Percentiles rank a stretch among this genome's conserved stretches.
These are phyloP conservation scores for Sebastes variabilis DNA, from an alignment of 2,797 vertebrate species.

Conservation along the genomic window DNA sequence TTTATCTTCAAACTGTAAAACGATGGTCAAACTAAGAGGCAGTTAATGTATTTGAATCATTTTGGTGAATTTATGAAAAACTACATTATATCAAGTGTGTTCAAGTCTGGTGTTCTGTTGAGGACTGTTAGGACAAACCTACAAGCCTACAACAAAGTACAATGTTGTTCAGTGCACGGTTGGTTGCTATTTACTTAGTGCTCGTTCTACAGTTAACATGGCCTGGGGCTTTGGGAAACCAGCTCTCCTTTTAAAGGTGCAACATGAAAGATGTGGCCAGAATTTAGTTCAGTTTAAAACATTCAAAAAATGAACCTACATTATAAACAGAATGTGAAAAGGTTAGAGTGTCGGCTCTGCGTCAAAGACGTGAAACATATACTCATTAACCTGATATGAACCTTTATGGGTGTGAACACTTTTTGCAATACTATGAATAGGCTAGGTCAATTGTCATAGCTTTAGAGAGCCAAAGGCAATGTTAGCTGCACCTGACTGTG, in stretches of 20 bases:
- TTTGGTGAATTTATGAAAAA: neutral
- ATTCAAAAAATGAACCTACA: neutral
- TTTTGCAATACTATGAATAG: neutral
- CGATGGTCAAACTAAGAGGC: neutral
- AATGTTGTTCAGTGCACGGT: neutral
- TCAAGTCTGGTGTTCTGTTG: neutral
- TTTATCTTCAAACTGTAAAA: neutral
- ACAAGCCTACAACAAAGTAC: neutral
- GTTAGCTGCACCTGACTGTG: neutral
- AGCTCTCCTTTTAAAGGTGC: neutral
- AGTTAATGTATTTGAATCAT: neutral
- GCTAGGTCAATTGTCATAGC: neutral
- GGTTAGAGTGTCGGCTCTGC: neutral
- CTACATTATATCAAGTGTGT: neutral
- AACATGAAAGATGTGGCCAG: neutral
- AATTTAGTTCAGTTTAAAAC: neutral
- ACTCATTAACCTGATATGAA: conserved; percentile 4
- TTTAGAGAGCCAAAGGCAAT: neutral
- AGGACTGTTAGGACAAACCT: neutral
- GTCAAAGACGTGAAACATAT: neutral
- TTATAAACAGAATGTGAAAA: neutral
- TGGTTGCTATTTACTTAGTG: conserved; percentile 28
- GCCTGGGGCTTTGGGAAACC: neutral
- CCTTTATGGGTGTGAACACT: neutral
- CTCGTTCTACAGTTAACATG: neutral